These are phyloP conservation scores for Chamaetylas fuelleborni DNA, from an alignment of 2,113 vertebrate species.

Conservation along the genomic window DNA sequence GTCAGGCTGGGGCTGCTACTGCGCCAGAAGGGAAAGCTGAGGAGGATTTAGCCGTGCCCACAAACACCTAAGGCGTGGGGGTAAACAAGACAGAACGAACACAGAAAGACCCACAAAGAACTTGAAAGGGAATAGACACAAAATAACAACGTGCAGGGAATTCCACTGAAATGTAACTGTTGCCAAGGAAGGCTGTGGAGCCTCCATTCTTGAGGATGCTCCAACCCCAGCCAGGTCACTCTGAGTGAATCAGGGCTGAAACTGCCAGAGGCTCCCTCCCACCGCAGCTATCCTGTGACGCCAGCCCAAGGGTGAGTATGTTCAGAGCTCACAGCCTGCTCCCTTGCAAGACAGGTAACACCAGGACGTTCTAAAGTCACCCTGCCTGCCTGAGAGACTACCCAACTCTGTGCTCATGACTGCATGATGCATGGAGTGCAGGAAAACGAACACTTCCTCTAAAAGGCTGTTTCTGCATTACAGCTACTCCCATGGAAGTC, in stretches of 20 bases:
- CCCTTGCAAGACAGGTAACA: background rate
- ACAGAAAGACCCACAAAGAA: fast-evolving
- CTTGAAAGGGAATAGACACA: background rate
- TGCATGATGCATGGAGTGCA: fast-evolving
- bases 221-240: background rate
- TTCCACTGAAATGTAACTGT: background rate
- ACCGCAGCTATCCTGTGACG: background rate
- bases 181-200: background rate
- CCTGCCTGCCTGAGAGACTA: background rate
- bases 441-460: background rate
- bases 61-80: fast-evolving
- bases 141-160: background rate
- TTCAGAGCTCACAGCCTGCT: background rate
- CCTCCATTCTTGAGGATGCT: background rate
- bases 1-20: background rate
- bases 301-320: fast-evolving
- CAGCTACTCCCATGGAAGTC: background rate
- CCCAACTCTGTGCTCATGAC: background rate
- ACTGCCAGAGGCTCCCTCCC: background rate
- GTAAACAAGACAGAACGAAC: background rate
- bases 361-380: background rate
- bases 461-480: background rate
- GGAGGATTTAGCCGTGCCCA: background rate
- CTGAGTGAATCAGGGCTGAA: no score
- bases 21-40: background rate